Evolutionary conservation across 1,140 invertebrate genomes (phyloP), one percentile per base, ranked within the genome.

Genomic region (Ditylenchus dipsaci): DNA sequence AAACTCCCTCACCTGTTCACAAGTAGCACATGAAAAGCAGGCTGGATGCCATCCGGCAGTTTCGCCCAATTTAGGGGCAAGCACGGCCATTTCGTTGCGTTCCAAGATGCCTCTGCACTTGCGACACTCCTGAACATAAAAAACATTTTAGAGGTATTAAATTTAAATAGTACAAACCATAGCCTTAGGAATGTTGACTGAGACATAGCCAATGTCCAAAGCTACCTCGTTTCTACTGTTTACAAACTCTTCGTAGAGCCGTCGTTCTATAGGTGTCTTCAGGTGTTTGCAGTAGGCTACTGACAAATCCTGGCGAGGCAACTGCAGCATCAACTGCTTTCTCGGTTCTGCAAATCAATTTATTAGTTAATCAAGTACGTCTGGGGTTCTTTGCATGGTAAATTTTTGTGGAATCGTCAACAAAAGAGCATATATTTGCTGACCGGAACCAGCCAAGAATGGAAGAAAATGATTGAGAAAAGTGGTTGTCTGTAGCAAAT

Each of bases 201-300:
- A 68, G 1, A 89, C 89, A 76, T 87, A 88, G 83, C 91, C 95
- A 78, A 97, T 92, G 84, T 97, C 95, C 73, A 98, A 85, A 17
- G 92, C 91, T 73, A 96, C 90, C 86, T 95, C 91, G 84, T 95
- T 95, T 49, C 93, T 86, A 38, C 90, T 91, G 26, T 90, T 88
- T 70, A 94, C 89, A 84, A 96, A 95, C 83, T 94, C 91, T 82
- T 79, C 76, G 56, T 75, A 78, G 8, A 78, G 76, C 42, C 81
- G 80, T 29, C 78, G 65, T 66, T 82, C 82, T 8, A 69, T 61
- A 17, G 68, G 72, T 84, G 74, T 78, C 38, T 63, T 91, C 65
- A 95, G 86, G 82, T 93, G 91, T 78, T 90, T 89, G 82, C 92
- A 94, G 80, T 93, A 92, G 61, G 90, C 88, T 72, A 91, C 84